A percentile compares a stretch with the other conserved stretches of the same genome.
phyloP scores from a whole-genome alignment of 2,113 vertebrate species.

The Platysteira castanea region DNA sequence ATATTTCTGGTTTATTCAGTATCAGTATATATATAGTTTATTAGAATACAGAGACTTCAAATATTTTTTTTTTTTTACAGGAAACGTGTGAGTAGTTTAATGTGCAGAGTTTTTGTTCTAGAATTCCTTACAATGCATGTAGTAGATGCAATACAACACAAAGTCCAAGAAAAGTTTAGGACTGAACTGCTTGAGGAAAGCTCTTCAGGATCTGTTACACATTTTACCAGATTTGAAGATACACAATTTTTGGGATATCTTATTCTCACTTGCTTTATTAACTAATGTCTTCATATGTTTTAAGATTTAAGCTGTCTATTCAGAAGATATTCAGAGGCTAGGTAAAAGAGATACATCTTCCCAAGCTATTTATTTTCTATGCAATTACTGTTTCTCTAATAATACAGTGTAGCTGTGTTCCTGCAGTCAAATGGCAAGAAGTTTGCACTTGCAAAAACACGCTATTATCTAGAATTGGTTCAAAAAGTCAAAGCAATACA shows the following conservation, averaged over 20 bases:
- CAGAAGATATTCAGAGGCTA: neutral
- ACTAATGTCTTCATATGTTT: neutral
- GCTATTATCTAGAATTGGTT: neutral
- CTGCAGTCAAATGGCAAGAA: neutral
- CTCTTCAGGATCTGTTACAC: neutral
- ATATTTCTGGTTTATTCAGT: neutral
- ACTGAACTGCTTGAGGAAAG: neutral
- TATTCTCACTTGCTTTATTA: neutral
- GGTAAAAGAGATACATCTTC: neutral
- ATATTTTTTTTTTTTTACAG: neutral
- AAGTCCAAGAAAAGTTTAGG: neutral
- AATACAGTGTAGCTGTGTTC: neutral
- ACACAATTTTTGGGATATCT: neutral
- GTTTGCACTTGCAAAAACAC: neutral
- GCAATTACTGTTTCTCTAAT: neutral
- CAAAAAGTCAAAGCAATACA: neutral
- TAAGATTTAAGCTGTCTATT: neutral
- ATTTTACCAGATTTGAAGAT: neutral
- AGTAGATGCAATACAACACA: neutral
- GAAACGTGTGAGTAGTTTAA: neutral
- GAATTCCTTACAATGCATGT: neutral
- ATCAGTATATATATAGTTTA: neutral
- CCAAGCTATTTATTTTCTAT: neutral
- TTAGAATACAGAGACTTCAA: neutral
- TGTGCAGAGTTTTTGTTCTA: neutral